Base-by-base conservation (phyloP, 2,113 vertebrate genomes). In the Melanotaenia duboulayi region DNA sequence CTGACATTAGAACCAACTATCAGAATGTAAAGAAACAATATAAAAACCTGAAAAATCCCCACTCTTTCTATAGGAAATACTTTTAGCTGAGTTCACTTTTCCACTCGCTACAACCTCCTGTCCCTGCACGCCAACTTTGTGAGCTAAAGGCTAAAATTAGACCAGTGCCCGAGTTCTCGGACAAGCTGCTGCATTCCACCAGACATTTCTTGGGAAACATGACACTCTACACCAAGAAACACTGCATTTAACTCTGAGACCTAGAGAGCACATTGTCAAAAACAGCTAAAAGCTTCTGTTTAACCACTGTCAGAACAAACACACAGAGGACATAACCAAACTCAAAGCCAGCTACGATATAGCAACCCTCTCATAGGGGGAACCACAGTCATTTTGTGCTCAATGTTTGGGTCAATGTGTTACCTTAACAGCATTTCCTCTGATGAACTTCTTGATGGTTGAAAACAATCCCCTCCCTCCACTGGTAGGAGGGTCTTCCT, bases 371-470 rank as follows among this genome's bases (percentile, higher is more conserved):
- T 20, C 16, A 46, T 7, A 61, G 25, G 32, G 11, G 23, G 20
- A 8, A 51, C 19, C 2, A 49, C 20, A 22, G 7, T 55, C 17
- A 24, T n/a, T 22, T 4, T 14, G 2, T 35, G 57, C 4, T 52
- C 1, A 44, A 9, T n/a, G 40, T 11, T 10, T 5, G 9, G 24
- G 12, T 7, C 51, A n/a, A 24, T 60, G 28, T 11, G 23, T 96
- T 95, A 96, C 92, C 97, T 95, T 95, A 86, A 92, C 76, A 88
- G 93, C 82, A 78, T 87, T 92, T 71, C 90, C 93, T 89, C 91
- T 91, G 82, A 94, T 94, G 79, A 93, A 91, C 74, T 93, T 93
- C 84, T 94, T 94, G 84, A 94, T 93, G 71, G 93, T 93, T 7
- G 93, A 93, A 68, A 94, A 90, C 74, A 95, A 73, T 51, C 92